A percentile compares a stretch with the other conserved stretches of the same genome.
Evolutionary conservation across 2,113 vertebrate genomes (phyloP).

Genomic region (Odocoileus virginianus): DNA sequence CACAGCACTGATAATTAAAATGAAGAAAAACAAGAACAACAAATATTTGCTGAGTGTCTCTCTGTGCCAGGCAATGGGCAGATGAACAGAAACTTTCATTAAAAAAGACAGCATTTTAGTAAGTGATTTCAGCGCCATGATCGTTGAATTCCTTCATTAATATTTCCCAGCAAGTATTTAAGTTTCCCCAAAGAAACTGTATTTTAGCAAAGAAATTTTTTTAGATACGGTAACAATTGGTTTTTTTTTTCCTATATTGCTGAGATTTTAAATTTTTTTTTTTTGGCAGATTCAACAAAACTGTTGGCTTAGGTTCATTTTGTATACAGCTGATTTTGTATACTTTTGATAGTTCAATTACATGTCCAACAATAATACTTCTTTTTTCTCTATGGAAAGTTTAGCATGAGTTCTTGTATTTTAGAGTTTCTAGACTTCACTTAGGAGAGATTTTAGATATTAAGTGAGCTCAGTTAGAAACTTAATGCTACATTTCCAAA

Average conservation of each 20-base stretch:
- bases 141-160: background rate
- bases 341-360: background rate
- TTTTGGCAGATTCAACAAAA: background rate
- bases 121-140: background rate
- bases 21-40: background rate
- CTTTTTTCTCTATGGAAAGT: background rate
- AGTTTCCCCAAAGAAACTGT: background rate
- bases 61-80: background rate
- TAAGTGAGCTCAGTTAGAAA: background rate
- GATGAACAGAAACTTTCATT: background rate
- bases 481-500: background rate
- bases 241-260: background rate
- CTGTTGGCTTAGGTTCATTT: background rate
- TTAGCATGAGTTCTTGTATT: background rate
- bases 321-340: background rate
- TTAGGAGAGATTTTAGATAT: background rate
- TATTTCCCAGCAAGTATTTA: background rate
- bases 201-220: background rate
- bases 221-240: background rate
- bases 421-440: background rate
- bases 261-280: background rate
- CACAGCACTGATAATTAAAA: slow-evolving; percentile 5
- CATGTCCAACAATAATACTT: background rate
- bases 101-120: background rate
- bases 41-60: background rate